Base-by-base conservation (phyloP, 2,113 vertebrate species). In the Hipposideros armiger region DNA sequence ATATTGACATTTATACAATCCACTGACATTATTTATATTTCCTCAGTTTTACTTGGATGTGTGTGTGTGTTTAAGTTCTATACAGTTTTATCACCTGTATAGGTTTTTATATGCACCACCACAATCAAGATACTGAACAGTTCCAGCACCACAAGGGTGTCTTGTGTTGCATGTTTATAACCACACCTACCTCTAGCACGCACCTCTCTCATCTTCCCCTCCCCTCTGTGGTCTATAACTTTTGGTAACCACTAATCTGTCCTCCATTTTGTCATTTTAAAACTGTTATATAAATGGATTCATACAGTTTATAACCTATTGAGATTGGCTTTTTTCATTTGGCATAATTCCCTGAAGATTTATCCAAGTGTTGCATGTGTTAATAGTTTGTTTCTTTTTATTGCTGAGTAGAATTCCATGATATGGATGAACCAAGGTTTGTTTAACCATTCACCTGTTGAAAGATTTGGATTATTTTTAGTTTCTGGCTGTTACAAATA, bases 381-480 rank as follows among this genome's bases (percentile, higher is more conserved):
- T n/a, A 54, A 36, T 40, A 40, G 3, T 89, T 76, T 32, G 19
- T 62, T 72, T 66, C 50, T 82, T 83, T 66, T 66, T n/a, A n/a
- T 50, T 83, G 60, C 60, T 66, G 30, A 50, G 28, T 83, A 81
- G 15, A 60, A 60, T 42, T 60, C 56, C 52, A 42, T 60, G 36
- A 60, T 42, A 81, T 81, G 36, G 78, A 60, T 60, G 36, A 42
- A 81, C 78, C 78, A 42, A 26, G 22, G 20, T 87, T 85, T 67
- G 30, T 85, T 85, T 69, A 69, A 76, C 45, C 20, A 64, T 22
- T 88, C 14, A 76, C 30, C 40, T 64, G 19, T 76, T 74, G 56
- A 88, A 76, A 62, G 47, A 70, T 81, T 45, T 81, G 52, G 19
- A 70, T 85, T 85, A 70, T 92, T 85, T 92, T 52, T 47, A 67